Base-by-base conservation (phyloP, 2,113 vertebrate species). In the Prietella phreatophila region DNA sequence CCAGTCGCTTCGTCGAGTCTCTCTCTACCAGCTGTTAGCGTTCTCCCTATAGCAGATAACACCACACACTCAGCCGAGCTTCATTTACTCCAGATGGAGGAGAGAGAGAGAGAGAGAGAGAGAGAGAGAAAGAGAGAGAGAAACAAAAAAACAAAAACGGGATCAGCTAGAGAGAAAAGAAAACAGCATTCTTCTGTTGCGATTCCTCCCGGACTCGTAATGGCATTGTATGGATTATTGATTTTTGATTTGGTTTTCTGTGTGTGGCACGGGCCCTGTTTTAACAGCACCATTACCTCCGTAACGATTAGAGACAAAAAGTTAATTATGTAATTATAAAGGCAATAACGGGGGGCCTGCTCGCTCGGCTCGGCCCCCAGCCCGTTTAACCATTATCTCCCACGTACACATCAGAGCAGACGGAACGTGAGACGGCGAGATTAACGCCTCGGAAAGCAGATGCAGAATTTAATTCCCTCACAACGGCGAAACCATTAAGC, bases 291-390 rank as follows among this genome's bases (percentile, higher is more conserved):
- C 98, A 99, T 99, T 99, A 99, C 98, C 97, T 99, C 97, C 96
- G 95, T 99, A 99, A 99, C 97, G 97, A 99, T 99, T 99, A 99
- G 97, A 99, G 98, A 99, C 98, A 99, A 98, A 99, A 99, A 99
- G 97, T 99, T 99, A 99, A 99, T 99, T 99, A 98, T 99, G 98
- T 98, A 98, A 99, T 99, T 99, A 99, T 99, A 97, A 98, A 99
- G 97, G 98, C 98, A 99, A 98, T 99, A 99, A 99, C 97, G 97
- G 96, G 96, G 97, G 98, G 95, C 96, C 97, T 97, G 97, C 97
- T 98, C 99, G 80, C 80, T 82, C 56, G 5, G 55, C 97, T 97
- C 97, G 97, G 97, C 97, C 97, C 97, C 98, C 97, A 97, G 97
- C 97, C 96, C 96, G 97, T 99, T 99, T 99, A 98, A 99, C 98